phyloP scores from a whole-genome alignment of 1,140 invertebrate species.

The Listronotus bonariensis region DNA sequence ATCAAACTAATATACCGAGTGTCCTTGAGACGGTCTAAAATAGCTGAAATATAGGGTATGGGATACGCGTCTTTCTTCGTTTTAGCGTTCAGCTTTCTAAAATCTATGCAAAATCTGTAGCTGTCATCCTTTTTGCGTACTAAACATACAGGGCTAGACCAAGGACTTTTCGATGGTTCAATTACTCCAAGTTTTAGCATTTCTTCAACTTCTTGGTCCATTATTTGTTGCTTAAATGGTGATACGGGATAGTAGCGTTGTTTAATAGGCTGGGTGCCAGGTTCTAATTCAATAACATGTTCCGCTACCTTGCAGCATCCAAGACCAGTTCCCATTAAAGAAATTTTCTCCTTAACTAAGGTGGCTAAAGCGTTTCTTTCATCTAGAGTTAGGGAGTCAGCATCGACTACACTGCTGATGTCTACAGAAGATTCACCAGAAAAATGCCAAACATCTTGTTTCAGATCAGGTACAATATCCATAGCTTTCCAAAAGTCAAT shows the following conservation, averaged over 20 bases:
- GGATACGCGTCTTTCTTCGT: too few relatives aligned
- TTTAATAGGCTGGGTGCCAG: slow-evolving; percentile 39
- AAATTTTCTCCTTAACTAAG: neutral
- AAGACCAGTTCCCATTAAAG: slow-evolving; percentile 14
- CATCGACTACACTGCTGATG: slow-evolving; percentile 9
- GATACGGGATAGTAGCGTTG: slow-evolving; percentile 37
- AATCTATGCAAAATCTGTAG: too few relatives aligned
- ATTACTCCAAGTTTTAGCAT: too few relatives aligned
- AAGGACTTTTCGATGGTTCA: too few relatives aligned
- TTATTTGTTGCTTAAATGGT: too few relatives aligned
- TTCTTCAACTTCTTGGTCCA: too few relatives aligned
- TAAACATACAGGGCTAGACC: too few relatives aligned
- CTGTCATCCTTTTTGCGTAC: too few relatives aligned
- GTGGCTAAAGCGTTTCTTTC: neutral
- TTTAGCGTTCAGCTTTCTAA: too few relatives aligned
- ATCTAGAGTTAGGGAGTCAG: neutral
- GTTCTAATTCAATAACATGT: slow-evolving; percentile 29
- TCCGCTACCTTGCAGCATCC: slow-evolving; percentile 13
- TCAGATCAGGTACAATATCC: slow-evolving; percentile 36
- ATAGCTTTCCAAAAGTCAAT: slow-evolving; percentile 40
- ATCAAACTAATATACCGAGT: too few relatives aligned
- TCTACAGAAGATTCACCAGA: slow-evolving; percentile 21
- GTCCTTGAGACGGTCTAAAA: too few relatives aligned
- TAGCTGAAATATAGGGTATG: too few relatives aligned
- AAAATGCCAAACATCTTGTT: slow-evolving; percentile 34